These are phyloP conservation scores for Parauchenoglanis punctatus DNA, from an alignment of 2,797 vertebrate genomes.

Conservation along the genomic window DNA sequence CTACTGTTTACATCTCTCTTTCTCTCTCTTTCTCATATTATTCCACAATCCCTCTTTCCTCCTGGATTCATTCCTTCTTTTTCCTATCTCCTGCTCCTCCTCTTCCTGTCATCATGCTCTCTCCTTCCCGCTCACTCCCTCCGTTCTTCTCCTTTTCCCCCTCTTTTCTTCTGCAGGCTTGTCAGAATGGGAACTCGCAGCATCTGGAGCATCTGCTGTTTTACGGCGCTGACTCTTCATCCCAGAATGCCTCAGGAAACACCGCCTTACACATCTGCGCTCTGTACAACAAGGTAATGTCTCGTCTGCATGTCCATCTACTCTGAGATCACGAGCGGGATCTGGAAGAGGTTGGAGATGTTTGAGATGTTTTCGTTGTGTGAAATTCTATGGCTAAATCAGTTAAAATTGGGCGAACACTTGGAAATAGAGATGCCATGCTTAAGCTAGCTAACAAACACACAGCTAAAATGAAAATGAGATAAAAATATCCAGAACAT, in stretches of 20 bases:
- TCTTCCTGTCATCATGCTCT: neutral
- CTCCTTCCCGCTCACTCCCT: neutral
- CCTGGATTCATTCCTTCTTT: neutral
- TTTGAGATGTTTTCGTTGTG: neutral
- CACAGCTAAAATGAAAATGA: neutral
- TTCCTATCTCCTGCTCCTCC: neutral
- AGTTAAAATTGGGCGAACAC: no score
- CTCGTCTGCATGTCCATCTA: no score
- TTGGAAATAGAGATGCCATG: neutral
- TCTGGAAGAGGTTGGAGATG: neutral
- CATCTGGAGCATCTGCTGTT: conserved; percentile 93
- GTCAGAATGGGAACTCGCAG: conserved; percentile 89
- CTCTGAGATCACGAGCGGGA: neutral
- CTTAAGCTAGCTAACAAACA: neutral
- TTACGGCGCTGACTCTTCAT: conserved; percentile 88
- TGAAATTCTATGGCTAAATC: neutral
- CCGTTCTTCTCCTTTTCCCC: neutral
- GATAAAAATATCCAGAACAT: neutral
- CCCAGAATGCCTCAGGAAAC: conserved; percentile 93
- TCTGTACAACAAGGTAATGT: conserved; percentile 89
- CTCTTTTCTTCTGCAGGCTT: conserved; percentile 75
- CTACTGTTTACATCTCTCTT: neutral
- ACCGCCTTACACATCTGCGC: conserved; percentile 93
- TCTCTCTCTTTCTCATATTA: no score
- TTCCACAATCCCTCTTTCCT: neutral